Evolutionary conservation across 2,113 vertebrate genomes (phyloP).

Genomic region (Phainopepla nitens): DNA sequence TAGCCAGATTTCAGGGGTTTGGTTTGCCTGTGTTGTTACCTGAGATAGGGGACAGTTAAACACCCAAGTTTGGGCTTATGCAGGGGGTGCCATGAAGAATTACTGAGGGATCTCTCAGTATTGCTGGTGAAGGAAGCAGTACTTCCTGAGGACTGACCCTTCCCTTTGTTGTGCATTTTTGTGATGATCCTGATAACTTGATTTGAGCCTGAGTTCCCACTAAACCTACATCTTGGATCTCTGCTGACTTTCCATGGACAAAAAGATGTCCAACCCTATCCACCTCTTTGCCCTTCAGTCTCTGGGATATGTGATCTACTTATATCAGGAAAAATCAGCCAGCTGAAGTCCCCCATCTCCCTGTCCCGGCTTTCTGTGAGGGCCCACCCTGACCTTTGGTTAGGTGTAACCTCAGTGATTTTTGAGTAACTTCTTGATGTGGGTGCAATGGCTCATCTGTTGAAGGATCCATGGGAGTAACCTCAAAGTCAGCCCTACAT

Average conservation of each 20-base stretch:
- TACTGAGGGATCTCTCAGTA: not conserved
- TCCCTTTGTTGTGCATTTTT: not conserved
- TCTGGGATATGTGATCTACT: not conserved
- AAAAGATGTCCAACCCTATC: not conserved
- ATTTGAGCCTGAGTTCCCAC: not conserved
- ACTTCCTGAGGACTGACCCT: not conserved
- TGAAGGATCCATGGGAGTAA: not conserved
- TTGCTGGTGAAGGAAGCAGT: not conserved
- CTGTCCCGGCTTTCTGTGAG: not conserved
- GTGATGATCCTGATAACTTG: not conserved
- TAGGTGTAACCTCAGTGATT: not conserved
- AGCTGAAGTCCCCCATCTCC: not conserved
- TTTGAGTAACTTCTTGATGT: not conserved
- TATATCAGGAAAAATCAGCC: not conserved
- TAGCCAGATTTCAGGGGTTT: not conserved
- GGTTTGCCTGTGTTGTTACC: not conserved
- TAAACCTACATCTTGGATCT: not conserved
- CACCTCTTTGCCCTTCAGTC: not conserved
- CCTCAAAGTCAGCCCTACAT: not conserved
- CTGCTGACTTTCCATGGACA: not conserved
- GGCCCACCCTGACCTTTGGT: not conserved
- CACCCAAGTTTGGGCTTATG: fast-evolving
- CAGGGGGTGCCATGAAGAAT: not conserved
- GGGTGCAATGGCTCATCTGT: not conserved
- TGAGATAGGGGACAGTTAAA: not conserved